A percentile compares a stretch with the other conserved stretches of the same genome.
phyloP scores from a whole-genome alignment of 2,888 invertebrate genomes.

The Tanytarsus gracilentus region DNA sequence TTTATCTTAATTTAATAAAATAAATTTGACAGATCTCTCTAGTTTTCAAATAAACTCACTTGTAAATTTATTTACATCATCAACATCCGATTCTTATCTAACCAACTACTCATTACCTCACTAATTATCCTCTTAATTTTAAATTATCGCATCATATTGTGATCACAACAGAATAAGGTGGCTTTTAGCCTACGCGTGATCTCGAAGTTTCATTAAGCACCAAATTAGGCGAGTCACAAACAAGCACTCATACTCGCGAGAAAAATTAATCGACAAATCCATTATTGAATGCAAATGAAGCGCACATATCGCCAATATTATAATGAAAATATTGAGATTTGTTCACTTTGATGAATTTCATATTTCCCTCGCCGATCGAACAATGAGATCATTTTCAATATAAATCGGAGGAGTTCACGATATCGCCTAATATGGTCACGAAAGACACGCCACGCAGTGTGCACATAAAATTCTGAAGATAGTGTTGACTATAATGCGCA shows the following conservation, averaged over 20 bases:
- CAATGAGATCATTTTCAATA: slow-evolving; percentile 12
- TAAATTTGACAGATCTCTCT: too few species aligned
- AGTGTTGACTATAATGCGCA: neutral
- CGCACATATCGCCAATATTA: neutral
- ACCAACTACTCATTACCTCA: slow-evolving; percentile 5
- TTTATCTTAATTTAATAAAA: too few species aligned
- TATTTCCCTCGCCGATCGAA: neutral
- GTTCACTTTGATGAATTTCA: slow-evolving; percentile 1
- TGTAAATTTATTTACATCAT: too few species aligned
- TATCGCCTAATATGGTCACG: neutral
- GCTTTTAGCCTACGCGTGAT: neutral
- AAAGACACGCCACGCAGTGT: neutral
- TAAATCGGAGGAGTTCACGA: neutral
- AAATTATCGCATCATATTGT: slow-evolving; percentile 1
- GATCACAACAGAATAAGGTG: neutral
- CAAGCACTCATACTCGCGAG: neutral
- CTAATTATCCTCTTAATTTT: too few species aligned
- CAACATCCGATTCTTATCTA: neutral
- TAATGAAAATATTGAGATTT: neutral
- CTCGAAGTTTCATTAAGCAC: slow-evolving; percentile 1
- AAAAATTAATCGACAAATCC: neutral
- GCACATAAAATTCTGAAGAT: neutral
- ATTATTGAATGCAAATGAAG: slow-evolving; percentile 11
- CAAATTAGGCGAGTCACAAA: neutral
- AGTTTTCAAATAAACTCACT: too few species aligned